Evolutionary conservation across 2,797 vertebrate genomes (phyloP).

Genomic region (Petrocephalus sullivani): DNA sequence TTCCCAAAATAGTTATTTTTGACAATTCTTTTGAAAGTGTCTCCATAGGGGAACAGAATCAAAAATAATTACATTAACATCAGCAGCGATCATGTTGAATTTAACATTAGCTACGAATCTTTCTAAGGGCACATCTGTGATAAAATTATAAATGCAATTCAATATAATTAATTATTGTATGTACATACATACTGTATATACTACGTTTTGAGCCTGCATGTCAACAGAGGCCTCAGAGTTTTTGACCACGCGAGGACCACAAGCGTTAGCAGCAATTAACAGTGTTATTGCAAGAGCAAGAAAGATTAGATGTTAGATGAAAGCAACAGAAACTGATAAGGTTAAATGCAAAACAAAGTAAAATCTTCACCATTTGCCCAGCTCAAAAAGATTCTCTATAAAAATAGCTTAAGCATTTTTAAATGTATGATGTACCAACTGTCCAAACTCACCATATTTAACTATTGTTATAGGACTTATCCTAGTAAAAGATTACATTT

Average conservation of each 20-base stretch:
- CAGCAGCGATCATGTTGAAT: neutral
- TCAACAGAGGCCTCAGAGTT: neutral
- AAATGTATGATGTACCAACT: neutral
- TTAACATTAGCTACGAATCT: neutral
- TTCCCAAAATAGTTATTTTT: neutral
- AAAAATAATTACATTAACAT: conserved; percentile 1
- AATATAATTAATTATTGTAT: neutral
- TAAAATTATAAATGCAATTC: neutral
- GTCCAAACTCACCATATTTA: neutral
- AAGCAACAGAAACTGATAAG: neutral
- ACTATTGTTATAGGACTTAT: neutral
- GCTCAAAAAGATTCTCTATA: neutral
- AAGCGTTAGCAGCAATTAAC: neutral
- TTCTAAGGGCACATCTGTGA: neutral
- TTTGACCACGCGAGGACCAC: neutral
- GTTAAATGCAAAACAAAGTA: neutral
- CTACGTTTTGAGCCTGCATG: neutral
- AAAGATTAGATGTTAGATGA: neutral
- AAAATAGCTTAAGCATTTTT: neutral
- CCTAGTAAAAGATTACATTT: neutral
- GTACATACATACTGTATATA: too few relatives aligned
- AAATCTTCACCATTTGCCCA: neutral
- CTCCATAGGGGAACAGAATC: neutral
- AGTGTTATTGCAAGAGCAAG: neutral
- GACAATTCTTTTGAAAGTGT: neutral